Evolutionary conservation across 2,113 vertebrate species (phyloP).

Genomic region (Pogona vitticeps): DNA sequence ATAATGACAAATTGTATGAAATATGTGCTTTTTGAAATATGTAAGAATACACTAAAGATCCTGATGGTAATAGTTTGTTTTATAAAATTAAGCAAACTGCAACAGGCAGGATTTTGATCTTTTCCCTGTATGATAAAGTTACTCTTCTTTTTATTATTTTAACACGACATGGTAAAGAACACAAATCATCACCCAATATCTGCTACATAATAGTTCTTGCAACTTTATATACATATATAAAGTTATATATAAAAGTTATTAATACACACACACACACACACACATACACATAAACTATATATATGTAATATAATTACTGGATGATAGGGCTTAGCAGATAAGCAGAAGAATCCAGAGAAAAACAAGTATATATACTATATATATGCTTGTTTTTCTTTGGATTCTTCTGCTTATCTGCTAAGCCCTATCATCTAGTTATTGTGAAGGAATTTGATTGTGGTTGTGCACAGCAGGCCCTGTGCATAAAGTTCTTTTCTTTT

Average conservation of each 20-base stretch:
- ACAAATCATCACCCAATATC: constrained; percentile 46
- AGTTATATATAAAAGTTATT: no score
- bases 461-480: constrained; percentile 75
- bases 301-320: no score
- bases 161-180: constrained; percentile 42
- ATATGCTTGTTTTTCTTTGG: constrained; percentile 55
- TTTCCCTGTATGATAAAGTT: constrained; percentile 32
- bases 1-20: neutral
- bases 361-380: constrained; percentile 66
- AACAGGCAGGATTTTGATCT: neutral
- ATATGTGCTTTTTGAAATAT: constrained; percentile 2
- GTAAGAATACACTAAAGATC: neutral
- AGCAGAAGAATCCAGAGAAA: constrained; percentile 34
- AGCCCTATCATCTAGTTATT: constrained; percentile 50
- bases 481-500: constrained; percentile 38
- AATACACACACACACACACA: no score
- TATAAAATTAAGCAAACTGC: constrained; percentile 54
- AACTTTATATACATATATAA: no score
- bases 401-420: constrained; percentile 46
- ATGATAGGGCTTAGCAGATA: constrained; percentile 54
- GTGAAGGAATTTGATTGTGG: constrained; percentile 65
- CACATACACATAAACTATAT: no score
- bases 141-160: constrained; percentile 74
- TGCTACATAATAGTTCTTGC: constrained; percentile 42
- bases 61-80: constrained; percentile 41